A percentile compares a stretch with the other conserved stretches of the same genome.
Conservation (phyloP, 2,113 vertebrate genomes). For the Smithornis capensis region DNA sequence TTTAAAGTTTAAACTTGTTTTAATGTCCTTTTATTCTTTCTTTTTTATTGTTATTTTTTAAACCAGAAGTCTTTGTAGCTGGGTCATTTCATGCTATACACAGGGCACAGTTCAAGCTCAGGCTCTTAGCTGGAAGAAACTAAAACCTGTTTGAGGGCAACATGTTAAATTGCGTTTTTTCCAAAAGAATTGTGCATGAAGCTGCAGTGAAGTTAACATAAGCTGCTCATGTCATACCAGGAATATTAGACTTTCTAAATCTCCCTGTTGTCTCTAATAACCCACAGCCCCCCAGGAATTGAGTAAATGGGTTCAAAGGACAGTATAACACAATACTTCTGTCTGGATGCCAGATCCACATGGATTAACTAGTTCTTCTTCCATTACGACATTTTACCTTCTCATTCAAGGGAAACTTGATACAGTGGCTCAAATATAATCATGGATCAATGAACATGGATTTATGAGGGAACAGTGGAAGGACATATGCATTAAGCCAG, state of each 20-base stretch:
- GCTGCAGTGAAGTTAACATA: neutral
- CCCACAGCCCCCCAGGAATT: neutral
- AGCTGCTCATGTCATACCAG: neutral
- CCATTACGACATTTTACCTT: constrained; percentile 23
- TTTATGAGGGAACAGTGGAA: constrained; percentile 13
- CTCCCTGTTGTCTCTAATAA: neutral
- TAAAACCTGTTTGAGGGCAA: neutral
- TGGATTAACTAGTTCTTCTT: constrained; percentile 27
- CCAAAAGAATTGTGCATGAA: neutral
- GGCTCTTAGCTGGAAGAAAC: neutral
- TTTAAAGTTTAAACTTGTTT: neutral
- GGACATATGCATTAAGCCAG: neutral
- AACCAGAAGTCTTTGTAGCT: neutral
- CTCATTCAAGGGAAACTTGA: constrained; percentile 10
- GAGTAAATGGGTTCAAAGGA: constrained; percentile 49
- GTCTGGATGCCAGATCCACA: constrained; percentile 15
- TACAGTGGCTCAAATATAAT: constrained; percentile 7
- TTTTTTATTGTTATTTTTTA: neutral
- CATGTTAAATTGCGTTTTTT: neutral
- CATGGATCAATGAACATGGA: neutral
- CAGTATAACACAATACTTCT: constrained; percentile 41
- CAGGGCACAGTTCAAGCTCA: neutral
- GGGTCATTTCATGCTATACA: neutral
- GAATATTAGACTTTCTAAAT: neutral
- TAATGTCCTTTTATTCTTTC: neutral